Base-by-base conservation (phyloP, 92 coral and sea anemone species). In the Meandrina meandrites region DNA sequence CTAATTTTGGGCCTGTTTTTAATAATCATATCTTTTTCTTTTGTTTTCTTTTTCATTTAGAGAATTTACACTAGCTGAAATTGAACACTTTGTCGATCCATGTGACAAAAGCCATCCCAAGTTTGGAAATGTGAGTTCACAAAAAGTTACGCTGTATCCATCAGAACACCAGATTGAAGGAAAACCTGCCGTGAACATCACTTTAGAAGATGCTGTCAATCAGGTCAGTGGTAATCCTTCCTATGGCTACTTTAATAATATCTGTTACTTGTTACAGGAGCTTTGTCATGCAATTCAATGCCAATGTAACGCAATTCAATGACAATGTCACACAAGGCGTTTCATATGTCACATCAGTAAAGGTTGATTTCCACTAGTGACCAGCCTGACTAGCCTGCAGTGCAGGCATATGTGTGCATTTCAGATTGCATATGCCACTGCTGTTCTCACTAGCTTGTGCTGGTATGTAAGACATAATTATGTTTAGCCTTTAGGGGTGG, bases 1-100 rank as follows among this genome's bases (percentile, higher is more conserved):
- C n/a, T n/a, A 15, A 16, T 17, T 5, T 54, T 18, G 3, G 19
- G 21, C 22, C 21, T 18, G 60, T 1, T 54, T 15, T 54, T 1
- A 15, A 54, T 13, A 0, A 15, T 50, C 54, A 3, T 50, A n/a
- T n/a, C n/a, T 8, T 51, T 51, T n/a, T 69, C 21, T 22, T 80
- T 34, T 22, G 15, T 8, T 47, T 50, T 73, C 37, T 56, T 28
- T n/a, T 47, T 79, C 70, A 16, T 35, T 1, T 50, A 97, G 99
- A 86, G 99, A 97, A 87, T 97, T 97, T 83, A 97, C 98, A 28
- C 72, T 97, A 67, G 99, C 99, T 47, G 98, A 97, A 89, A 97
- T 97, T 54, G 99, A 97, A 84, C 98, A 97, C 86, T 97, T 97
- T 92, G 98, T 97, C 11, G 99, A 97, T 78, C 98, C 99, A 73